Percentiles rank a stretch among this genome's conserved stretches.
Conservation (phyloP, 2,113 vertebrate genomes). For the Bujurquina vittata region DNA sequence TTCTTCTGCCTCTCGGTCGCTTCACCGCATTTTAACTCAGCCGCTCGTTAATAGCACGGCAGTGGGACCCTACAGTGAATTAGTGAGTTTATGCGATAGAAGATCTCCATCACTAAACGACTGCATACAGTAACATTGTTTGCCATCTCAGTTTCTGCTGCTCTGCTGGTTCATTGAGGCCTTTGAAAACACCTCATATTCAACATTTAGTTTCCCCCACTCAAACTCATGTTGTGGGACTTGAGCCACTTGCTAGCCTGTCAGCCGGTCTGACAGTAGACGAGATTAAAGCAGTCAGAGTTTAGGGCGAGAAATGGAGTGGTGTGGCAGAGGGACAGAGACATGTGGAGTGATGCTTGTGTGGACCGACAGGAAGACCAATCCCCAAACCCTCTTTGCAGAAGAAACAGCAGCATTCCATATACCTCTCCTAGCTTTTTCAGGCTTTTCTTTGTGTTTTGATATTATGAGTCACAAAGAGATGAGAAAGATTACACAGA, state of each 20-base stretch:
- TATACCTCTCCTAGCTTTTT: background rate
- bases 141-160: background rate
- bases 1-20: background rate
- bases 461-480: background rate
- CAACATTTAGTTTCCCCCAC: background rate
- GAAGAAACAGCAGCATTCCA: background rate
- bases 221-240: background rate
- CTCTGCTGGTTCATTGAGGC: background rate
- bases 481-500: background rate
- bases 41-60: background rate
- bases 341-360: background rate
- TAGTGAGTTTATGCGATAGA: background rate
- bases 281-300: conserved; percentile 6
- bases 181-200: background rate
- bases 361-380: background rate
- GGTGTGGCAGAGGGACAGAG: background rate
- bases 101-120: background rate
- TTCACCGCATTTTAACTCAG: background rate
- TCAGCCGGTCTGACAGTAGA: conserved; percentile 8
- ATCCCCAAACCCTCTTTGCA: background rate
- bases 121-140: background rate
- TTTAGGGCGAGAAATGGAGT: background rate
- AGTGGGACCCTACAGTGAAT: background rate
- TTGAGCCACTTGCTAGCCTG: background rate
- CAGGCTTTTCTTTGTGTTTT: background rate